Evolutionary conservation across 2,113 vertebrate genomes (phyloP), one percentile per base, ranked within the genome.

Genomic region (Pomatorhinus ruficollis): DNA sequence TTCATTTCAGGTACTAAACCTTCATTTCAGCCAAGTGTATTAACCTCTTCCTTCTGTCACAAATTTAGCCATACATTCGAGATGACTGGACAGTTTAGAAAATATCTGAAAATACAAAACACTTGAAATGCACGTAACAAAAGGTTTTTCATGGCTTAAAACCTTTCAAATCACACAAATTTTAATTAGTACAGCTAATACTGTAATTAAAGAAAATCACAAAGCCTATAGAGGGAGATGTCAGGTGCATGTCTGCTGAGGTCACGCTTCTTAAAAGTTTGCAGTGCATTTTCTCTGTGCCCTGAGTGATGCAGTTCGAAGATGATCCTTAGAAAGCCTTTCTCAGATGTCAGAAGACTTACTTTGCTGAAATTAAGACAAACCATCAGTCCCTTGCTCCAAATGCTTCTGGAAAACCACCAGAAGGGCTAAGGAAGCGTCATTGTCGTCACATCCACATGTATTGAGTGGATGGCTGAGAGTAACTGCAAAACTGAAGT

Each of bases 381-480:
- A 64, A 53, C 8, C 30, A 87, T n/a, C 15, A 69, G 53, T n/a
- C 17, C 17, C 57, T 75, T 54, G 14, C 42, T 77, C 16, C 56
- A 90, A 69, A 47, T 68, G 21, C 23, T 70, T 47, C 30, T 78
- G 20, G 13, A 75, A 90, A 49, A 45, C 15, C 18, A 9, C 24
- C 5, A 4, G 33, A 66, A 87, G 25, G 15, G 16, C 24, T 61
- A 30, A 77, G 47, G 10, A 69, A 31, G 22, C 10, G 15, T 50
- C 15, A 45, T 49, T 61, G 2, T 0, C 9, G 6, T 52, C 50
- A 52, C 9, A 28, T 52, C 50, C 52, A 37, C 5, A 2, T 33
- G 6, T 35, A n/a, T 27, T 0, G 2, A 52, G 31, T 31, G 28
- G 12, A 37, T 35, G 11, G 7, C 1, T 6, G 33, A 30, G 10